phyloP scores from a whole-genome alignment of 2,113 vertebrate species.

The Tetrax tetrax region DNA sequence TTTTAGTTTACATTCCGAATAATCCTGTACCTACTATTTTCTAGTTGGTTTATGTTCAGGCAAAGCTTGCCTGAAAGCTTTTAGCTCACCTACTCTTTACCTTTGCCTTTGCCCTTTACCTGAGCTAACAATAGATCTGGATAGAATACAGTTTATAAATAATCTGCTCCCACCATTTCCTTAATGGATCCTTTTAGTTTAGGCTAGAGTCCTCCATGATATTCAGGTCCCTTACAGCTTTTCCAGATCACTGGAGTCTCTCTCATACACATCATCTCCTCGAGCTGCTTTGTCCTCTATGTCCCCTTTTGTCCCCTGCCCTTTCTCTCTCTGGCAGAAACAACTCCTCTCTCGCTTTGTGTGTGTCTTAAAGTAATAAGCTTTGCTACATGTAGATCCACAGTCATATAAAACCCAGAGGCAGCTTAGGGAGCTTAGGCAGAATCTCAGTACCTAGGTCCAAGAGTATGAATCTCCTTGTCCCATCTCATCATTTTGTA shows the following conservation, averaged over 20 bases:
- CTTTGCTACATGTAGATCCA: neutral
- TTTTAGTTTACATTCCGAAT: neutral
- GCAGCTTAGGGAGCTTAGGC: neutral
- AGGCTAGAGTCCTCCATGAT: neutral
- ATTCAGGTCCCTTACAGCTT: neutral
- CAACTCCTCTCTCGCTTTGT: neutral
- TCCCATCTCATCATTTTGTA: neutral
- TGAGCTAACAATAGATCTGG: neutral
- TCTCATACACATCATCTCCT: neutral
- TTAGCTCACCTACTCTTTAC: neutral
- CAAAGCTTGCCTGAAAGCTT: neutral
- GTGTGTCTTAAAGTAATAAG: neutral
- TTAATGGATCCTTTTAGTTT: neutral
- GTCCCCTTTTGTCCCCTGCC: neutral
- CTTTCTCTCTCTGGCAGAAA: neutral
- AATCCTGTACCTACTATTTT: neutral
- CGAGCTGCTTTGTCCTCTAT: neutral
- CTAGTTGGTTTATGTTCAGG: neutral
- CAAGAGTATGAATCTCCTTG: neutral
- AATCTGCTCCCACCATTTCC: neutral
- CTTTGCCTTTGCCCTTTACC: neutral
- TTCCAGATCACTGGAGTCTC: neutral
- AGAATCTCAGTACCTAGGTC: neutral
- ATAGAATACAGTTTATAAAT: neutral
- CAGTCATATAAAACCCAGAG: neutral